phyloP scores from a whole-genome alignment of 2,113 vertebrate species.

The Passer montanus region DNA sequence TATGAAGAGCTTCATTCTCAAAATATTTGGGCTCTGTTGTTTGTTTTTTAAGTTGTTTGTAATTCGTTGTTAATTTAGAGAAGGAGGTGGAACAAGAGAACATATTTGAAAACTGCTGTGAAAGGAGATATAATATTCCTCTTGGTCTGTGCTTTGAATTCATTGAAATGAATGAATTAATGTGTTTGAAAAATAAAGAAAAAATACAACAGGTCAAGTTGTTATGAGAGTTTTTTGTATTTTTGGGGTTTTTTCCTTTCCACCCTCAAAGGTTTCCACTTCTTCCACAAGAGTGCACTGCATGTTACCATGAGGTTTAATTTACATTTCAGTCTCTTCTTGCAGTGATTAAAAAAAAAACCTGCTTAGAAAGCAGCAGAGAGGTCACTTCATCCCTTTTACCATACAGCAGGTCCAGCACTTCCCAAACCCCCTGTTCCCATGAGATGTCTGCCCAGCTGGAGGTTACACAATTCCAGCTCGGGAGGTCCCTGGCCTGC shows the following conservation, averaged over 20 bases:
- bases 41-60: background rate
- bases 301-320: background rate
- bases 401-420: rapidly evolving
- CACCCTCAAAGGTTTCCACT: background rate
- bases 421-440: rapidly evolving
- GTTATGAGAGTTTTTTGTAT: background rate
- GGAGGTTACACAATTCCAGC: background rate
- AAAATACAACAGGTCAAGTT: background rate
- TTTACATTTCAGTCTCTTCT: background rate
- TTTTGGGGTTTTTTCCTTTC: background rate
- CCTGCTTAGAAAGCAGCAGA: background rate
- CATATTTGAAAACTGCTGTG: background rate
- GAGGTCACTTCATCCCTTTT: background rate
- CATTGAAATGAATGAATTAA: background rate
- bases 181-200: background rate
- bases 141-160: background rate
- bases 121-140: background rate
- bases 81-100: background rate
- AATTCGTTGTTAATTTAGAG: background rate
- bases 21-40: background rate
- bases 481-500: rapidly evolving
- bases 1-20: background rate
- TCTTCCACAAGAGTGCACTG: background rate
- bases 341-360: background rate
- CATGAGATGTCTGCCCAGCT: background rate